Evolutionary conservation across 2,113 vertebrate species (phyloP), one percentile per base, ranked within the genome.

Genomic region (Pleuronectes platessa): DNA sequence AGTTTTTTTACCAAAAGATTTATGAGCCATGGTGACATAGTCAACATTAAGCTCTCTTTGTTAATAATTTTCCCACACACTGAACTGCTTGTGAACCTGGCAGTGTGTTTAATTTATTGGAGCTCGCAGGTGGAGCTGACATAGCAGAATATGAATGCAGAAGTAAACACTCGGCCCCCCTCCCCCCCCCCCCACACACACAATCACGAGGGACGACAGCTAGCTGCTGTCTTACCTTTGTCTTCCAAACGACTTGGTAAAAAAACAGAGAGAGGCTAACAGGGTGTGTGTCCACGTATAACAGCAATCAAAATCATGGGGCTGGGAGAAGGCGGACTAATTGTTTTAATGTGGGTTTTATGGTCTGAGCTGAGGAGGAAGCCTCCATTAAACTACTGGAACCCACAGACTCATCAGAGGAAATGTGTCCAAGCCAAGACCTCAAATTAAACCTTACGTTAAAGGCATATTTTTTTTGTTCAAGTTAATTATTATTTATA

Each of bases 1-100:
- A 80, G 79, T 89, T 90, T 88, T 88, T 88, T 31, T 87, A 83
- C 65, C 27, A 40, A 15, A 84, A 82, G 84, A 92, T 93, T 84
- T 88, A 85, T 86, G 76, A 80, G 60, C 72, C 15, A 2, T 47
- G 62, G 76, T 81, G 78, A 78, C 71, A 68, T 31, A 79, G 82
- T 85, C 84, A 85, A 84, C 82, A 85, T 79, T 78, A 81, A 71
- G 74, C 78, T 83, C 78, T 71, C 40, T 17, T 27, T 82, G 74
- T 81, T 83, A 78, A 88, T 85, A 70, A 49, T 63, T 87, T 86
- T 82, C 79, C 70, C 76, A 80, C 69, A 76, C 60, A 78, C 47
- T 87, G 71, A 88, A 85, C 86, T 78, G 71, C 74, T 72, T 55
- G 71, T 74, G 72, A 81, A 81, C 83, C 69, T 86, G 82, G 26